Evolutionary conservation across 1,140 invertebrate species (phyloP).

Genomic region (Glossosoma conforme): DNA sequence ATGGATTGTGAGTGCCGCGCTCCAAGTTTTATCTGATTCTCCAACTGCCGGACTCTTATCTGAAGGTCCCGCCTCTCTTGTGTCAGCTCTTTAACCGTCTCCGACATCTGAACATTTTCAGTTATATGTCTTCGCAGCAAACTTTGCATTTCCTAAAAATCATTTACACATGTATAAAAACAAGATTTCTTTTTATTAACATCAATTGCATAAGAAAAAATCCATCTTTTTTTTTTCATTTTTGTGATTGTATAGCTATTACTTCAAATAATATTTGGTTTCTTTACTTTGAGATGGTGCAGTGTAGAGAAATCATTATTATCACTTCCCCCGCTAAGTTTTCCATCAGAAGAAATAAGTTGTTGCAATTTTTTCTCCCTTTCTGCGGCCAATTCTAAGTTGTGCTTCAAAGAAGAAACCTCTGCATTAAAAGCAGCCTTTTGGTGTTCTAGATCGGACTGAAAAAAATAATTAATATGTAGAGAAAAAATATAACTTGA

Average conservation of each 20-base stretch:
- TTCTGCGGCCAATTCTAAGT: conserved; percentile 25
- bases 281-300: conserved; percentile 18
- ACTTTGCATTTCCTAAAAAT: conserved; percentile 46
- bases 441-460: conserved; percentile 37
- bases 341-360: conserved; percentile 9
- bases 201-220: no score
- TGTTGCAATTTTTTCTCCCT: conserved; percentile 22
- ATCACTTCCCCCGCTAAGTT: background rate
- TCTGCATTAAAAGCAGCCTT: conserved; percentile 32
- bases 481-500: background rate
- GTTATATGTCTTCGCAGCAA: conserved; percentile 43
- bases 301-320: conserved; percentile 11
- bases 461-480: conserved; percentile 11
- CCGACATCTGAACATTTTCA: conserved; percentile 52
- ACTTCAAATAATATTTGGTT: background rate
- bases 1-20: conserved; percentile 30
- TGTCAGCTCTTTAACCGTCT: conserved; percentile 44
- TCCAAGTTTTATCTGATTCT: conserved; percentile 30
- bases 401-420: conserved; percentile 29
- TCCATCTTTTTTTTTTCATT: no score
- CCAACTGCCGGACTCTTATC: conserved; percentile 39
- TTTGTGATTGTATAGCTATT: no score
- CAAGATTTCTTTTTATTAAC: no score
- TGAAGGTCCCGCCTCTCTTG: conserved; percentile 44
- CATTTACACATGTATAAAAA: conserved; percentile 32